Conservation (phyloP, 2,113 vertebrate genomes). For the Corvus moneduloides region DNA sequence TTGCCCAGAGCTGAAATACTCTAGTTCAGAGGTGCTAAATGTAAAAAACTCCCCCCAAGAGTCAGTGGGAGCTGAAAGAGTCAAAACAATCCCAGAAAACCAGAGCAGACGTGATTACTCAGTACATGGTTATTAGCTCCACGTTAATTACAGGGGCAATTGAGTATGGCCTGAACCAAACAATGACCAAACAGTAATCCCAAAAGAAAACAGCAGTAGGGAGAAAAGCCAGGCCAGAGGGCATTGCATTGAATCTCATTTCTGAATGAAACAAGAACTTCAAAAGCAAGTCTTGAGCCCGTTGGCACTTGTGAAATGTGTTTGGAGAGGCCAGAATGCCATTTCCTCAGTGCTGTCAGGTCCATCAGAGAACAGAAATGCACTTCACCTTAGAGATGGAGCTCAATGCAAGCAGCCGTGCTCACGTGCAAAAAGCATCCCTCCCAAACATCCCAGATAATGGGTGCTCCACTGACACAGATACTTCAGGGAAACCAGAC, state of each 20-base stretch:
- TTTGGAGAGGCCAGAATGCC: background rate
- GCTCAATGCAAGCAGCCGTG: background rate
- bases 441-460: background rate
- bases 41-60: background rate
- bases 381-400: background rate
- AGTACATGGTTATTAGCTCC: slow-evolving; percentile 19
- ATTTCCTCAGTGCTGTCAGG: background rate
- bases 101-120: background rate
- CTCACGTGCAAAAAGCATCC: background rate
- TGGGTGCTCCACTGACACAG: background rate
- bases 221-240: slow-evolving; percentile 47
- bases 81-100: background rate
- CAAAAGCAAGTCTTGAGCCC: slow-evolving; percentile 16
- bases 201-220: slow-evolving; percentile 44
- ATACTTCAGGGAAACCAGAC: background rate
- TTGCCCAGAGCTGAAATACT: background rate
- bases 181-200: slow-evolving; percentile 42
- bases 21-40: background rate
- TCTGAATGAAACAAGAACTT: slow-evolving; percentile 27
- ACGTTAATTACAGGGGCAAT: slow-evolving; percentile 46
- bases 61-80: background rate
- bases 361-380: background rate
- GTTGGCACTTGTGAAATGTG: background rate
- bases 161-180: slow-evolving; percentile 1
- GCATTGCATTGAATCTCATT: background rate